Evolutionary conservation across 1,140 invertebrate species (phyloP), one percentile per base, ranked within the genome.

Genomic region (Drosophila willistoni): DNA sequence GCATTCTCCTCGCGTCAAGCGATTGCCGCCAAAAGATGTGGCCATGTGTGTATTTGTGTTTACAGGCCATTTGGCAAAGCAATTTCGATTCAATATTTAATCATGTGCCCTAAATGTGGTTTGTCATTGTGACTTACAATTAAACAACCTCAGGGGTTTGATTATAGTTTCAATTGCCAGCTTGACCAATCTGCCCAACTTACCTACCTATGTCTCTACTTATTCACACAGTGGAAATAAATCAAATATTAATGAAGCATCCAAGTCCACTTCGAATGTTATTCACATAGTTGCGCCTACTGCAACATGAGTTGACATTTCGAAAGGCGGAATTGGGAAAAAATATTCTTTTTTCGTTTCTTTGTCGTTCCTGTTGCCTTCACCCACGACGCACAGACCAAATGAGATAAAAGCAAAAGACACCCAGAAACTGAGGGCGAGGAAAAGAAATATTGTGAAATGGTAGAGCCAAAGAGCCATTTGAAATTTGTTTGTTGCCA

Each of bases 241-340:
- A 51, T 51, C 17, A 51, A 51, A 51, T 51, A 51, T 51, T 51
- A 51, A 51, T 51, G 44, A 51, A 51, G 44, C 44, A 12, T 10
- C 44, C 44, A 22, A 51, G 17, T 22, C 19, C 9, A 19, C 17
- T n/a, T 10, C 9, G 10, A 51, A 22, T 19, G 6, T 2, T 36
- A 36, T 36, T 12, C 7, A 36, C 44, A 51, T 22, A 57, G 29
- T 34, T 57, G 5, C 2, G 55, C 55, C 55, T 57, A 85, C 57
- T 86, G 10, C 63, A 64, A 66, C 75, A 82, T 77, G 73, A 89
- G 80, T 89, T 89, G 83, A 89, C 84, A 87, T 79, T 80, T 70
- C 66, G 51, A 73, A 83, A 80, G 80, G 77, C 80, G 83, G 89
- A 73, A 80, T 80, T 29, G 29, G 80, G 76, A 77, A 89, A 87